Evolutionary conservation across 2,113 vertebrate genomes (phyloP), one percentile per base, ranked within the genome.

Genomic region (Melospiza georgiana): DNA sequence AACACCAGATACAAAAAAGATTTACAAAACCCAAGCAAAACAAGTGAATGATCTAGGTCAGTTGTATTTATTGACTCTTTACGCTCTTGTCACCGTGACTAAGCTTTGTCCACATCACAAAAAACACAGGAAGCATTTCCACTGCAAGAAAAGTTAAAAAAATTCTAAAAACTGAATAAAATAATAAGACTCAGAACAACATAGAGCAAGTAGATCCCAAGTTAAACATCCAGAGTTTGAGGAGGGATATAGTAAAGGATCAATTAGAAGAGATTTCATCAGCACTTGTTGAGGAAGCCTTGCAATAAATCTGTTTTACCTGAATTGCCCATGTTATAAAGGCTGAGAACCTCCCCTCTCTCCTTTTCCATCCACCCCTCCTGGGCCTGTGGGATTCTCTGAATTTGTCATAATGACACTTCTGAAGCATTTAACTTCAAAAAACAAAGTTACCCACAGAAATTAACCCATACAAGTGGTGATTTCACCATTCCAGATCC

Each of bases 21-120:
- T 72, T 91, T 93, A 87, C 67, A 74, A 89, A 94, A 90, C 72
- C 58, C 31, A 71, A 92, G 68, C 39, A 84, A 67, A 95, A 48
- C 55, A 85, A 93, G 44, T 5, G 57, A 92, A 68, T 63, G 24
- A 54, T 87, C 73, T 41, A 49, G 84, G 89, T 74, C 11, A 9
- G 44, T 30, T 87, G 14, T 44, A 71, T 77, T 92, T 96, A 86
- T 65, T 94, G 88, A 86, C 86, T 89, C 55, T 51, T n/a, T 55
- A 78, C 12, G 37, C 35, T 39, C 61, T n/a, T 67, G 68, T 75
- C 86, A 75, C 15, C 9, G 39, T 78, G 89, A 89, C 83, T 63
- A 35, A 63, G 62, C 57, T 82, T 84, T 71, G 69, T 58, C 74
- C 52, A 52, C 33, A 63, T 66, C 69, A 78, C 13, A 63, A 67